phyloP scores from a whole-genome alignment of 2,888 invertebrate genomes.

The Cryptocephalus primarius region DNA sequence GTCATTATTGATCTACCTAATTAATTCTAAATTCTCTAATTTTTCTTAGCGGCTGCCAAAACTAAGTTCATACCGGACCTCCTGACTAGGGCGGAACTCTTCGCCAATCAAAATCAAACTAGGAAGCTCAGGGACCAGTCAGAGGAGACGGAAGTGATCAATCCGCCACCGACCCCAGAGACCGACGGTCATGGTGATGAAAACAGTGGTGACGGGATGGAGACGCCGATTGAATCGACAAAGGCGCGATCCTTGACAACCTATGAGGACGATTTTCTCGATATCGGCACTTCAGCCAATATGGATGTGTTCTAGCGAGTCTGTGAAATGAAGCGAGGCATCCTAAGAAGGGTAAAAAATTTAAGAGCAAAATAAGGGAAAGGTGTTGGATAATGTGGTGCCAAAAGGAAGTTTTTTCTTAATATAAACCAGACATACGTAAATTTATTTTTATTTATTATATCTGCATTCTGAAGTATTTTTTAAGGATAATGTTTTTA shows the following conservation, averaged over 20 bases:
- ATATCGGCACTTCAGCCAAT: slow-evolving; percentile 56
- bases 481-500: no score
- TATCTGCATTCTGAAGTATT: no score
- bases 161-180: slow-evolving; percentile 74
- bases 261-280: slow-evolving; percentile 64
- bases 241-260: slow-evolving; percentile 22
- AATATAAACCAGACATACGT: no score
- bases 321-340: not conserved
- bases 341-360: not conserved
- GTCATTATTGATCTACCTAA: no score
- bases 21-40: not conserved
- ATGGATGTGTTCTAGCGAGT: slow-evolving; percentile 47
- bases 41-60: slow-evolving; percentile 17
- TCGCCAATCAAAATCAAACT: slow-evolving; percentile 25
- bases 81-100: slow-evolving; percentile 47
- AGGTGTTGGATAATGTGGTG: not conserved
- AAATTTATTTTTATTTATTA: no score
- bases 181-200: slow-evolving; percentile 53
- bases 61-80: slow-evolving; percentile 49
- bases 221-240: slow-evolving; percentile 13
- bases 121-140: slow-evolving; percentile 33
- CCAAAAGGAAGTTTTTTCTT: no score
- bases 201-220: slow-evolving; percentile 48
- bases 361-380: not conserved
- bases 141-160: slow-evolving; percentile 47